Base-by-base conservation (phyloP, 2,888 invertebrate species). In the Ochropacha duplaris region DNA sequence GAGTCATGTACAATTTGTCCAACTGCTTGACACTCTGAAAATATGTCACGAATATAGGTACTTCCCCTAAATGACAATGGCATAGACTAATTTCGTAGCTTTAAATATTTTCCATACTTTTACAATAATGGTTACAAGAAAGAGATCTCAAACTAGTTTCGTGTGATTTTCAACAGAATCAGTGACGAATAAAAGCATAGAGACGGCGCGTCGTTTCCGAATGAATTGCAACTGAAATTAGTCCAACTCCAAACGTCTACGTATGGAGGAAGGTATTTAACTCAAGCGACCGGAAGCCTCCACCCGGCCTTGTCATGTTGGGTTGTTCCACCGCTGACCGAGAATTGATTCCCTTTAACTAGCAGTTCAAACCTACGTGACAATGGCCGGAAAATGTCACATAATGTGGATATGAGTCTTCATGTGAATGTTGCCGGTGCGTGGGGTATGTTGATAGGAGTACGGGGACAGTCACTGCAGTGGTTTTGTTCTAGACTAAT, bases 261-360 rank as follows among this genome's bases (percentile, higher is more conserved):
- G 31, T 51, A 59, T 59, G 61, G 54, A 70, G 71, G 66, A 69
- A 71, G 68, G 73, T 69, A 71, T 82, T 81, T 81, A 80, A 78
- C 74, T 70, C 71, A 65, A 74, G 69, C 74, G 68, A 65, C 74
- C 81, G 82, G 84, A 81, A 76, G 73, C 58, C 63, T 64, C 54
- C 69, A 71, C 76, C 81, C 78, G 81, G 76, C 60, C 58, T 64
- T 61, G 63, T 60, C 65, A 59, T 64, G 64, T 61, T 63, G 65
- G 54, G 65, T 55, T 52, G 64, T 58, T 71, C 66, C 61, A 31
- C 63, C 68, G 56, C 54, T 58, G 51, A 50, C 68, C 64, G 55
- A 22, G 26, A 44, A 54, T 60, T 64, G 64, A 66, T 68, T 59
- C 58, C 60, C 54, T 31, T 50, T 19, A 16, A 51, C 51, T n/a